phyloP scores from a whole-genome alignment of 1,140 invertebrate genomes.

The Drosophila lini region DNA sequence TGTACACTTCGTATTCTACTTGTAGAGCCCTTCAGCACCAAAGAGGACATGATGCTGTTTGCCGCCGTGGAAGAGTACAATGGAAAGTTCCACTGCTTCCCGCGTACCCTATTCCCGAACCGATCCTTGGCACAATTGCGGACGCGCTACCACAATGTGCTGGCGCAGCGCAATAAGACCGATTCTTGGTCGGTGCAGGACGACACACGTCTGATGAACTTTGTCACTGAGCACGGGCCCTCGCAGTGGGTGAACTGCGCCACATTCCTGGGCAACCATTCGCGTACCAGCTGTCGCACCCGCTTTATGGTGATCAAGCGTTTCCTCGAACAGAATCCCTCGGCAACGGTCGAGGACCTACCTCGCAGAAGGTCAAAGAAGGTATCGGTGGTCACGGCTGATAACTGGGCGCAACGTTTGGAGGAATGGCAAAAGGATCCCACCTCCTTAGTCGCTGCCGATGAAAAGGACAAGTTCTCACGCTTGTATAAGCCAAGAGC shows the following conservation, averaged over 20 bases:
- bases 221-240: constrained; percentile 78
- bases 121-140: constrained; percentile 86
- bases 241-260: constrained; percentile 85
- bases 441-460: constrained; percentile 4
- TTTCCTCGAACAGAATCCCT: constrained; percentile 81
- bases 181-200: constrained; percentile 85
- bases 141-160: constrained; percentile 85
- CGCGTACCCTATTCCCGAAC: constrained; percentile 85
- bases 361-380: constrained; percentile 55
- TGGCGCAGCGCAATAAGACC: constrained; percentile 79
- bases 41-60: constrained; percentile 87
- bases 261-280: constrained; percentile 81
- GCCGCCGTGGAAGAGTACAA: constrained; percentile 87
- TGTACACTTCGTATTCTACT: background rate
- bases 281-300: constrained; percentile 85
- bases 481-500: background rate
- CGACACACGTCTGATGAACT: constrained; percentile 83
- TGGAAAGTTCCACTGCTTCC: constrained; percentile 86
- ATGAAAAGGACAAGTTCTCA: background rate
- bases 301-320: constrained; percentile 83
- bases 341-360: constrained; percentile 32
- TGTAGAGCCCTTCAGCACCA: constrained; percentile 84
- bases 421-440: constrained; percentile 57
- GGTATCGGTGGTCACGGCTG: constrained; percentile 40
- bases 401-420: constrained; percentile 76